Percentiles rank a stretch among this genome's conserved stretches.
phyloP scores from a whole-genome alignment of 1,140 invertebrate genomes.

The Drosophila kepulauana region DNA sequence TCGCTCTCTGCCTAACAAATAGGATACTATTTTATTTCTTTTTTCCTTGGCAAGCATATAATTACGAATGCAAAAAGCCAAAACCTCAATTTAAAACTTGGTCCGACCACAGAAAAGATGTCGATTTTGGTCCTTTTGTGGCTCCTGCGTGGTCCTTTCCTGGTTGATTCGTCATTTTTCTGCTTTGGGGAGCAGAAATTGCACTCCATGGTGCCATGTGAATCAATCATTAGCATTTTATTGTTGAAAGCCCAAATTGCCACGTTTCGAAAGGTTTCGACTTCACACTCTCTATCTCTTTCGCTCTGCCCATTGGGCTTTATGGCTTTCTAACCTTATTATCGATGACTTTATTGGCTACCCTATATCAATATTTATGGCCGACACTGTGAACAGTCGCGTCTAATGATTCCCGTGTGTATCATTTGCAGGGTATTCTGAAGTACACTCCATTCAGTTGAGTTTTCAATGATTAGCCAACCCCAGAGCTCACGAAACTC shows the following conservation, averaged over 20 bases:
- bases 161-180: constrained; percentile 20
- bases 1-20: constrained; percentile 49
- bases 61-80: constrained; percentile 72
- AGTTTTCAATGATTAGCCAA: constrained; percentile 52
- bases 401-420: constrained; percentile 72
- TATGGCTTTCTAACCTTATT: constrained; percentile 78
- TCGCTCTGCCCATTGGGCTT: constrained; percentile 20
- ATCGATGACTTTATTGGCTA: constrained; percentile 59
- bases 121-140: constrained; percentile 11
- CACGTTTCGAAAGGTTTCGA: constrained; percentile 52
- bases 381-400: constrained; percentile 35
- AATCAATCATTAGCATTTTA: constrained; percentile 83
- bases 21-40: not conserved
- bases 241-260: constrained; percentile 67
- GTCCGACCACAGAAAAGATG: constrained; percentile 9
- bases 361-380: constrained; percentile 66
- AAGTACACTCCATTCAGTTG: constrained; percentile 4
- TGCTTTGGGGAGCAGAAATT: constrained; percentile 13
- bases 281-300: not conserved
- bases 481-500: no score
- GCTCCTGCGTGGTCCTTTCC: not conserved
- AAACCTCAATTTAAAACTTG: constrained; percentile 66
- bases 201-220: constrained; percentile 47
- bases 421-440: constrained; percentile 71
- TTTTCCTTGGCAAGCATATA: constrained; percentile 34